A percentile compares a stretch with the other conserved stretches of the same genome.
These are phyloP conservation scores for Drosophila merina DNA, from an alignment of 2,888 invertebrate species.

Conservation along the genomic window DNA sequence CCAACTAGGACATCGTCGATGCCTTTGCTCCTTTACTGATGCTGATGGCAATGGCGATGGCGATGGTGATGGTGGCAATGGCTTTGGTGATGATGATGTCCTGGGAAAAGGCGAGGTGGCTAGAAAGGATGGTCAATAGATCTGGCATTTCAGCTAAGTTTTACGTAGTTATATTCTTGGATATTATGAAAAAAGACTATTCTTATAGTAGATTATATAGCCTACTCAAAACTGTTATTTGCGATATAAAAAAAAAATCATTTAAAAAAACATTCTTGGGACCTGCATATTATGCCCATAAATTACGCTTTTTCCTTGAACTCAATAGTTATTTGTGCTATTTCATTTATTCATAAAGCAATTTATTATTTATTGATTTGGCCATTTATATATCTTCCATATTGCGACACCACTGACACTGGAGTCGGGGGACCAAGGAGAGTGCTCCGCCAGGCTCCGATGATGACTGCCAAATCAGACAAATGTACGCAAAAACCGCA, in stretches of 20 bases:
- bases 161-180: neutral
- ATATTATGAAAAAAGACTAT: neutral
- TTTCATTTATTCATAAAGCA: conserved; percentile 3
- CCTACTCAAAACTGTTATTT: no score
- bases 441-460: conserved; percentile 25
- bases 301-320: neutral
- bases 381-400: neutral
- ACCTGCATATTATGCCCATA: neutral
- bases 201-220: neutral
- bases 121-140: conserved; percentile 26
- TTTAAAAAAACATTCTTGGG: no score
- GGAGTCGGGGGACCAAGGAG: conserved; percentile 2
- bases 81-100: conserved; percentile 12
- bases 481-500: conserved; percentile 75
- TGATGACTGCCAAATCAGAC: conserved; percentile 76
- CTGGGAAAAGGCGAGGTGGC: conserved; percentile 1
- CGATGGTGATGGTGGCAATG: conserved; percentile 3
- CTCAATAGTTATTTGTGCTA: neutral
- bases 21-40: conserved; percentile 18
- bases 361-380: neutral
- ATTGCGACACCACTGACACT: conserved; percentile 24
- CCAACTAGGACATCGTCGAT: conserved; percentile 47
- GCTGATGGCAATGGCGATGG: conserved; percentile 22
- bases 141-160: conserved; percentile 2
- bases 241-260: no score